Evolutionary conservation across 2,888 invertebrate genomes (phyloP), one percentile per base, ranked within the genome.

Genomic region (Tiliacea citrago): DNA sequence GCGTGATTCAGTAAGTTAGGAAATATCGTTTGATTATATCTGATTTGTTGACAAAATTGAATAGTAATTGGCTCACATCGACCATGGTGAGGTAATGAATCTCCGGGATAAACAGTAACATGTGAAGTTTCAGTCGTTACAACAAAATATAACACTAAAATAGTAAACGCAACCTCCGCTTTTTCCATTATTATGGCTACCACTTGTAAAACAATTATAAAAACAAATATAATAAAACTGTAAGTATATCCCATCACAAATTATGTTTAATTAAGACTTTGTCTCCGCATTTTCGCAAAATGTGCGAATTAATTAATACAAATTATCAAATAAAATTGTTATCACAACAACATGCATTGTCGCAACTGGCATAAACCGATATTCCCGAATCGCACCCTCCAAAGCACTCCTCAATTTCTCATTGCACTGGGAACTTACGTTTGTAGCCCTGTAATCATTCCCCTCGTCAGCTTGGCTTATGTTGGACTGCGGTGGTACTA

Each of bases 21-120:
- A 98, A 99, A 99, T 88, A 99, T 99, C 1, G 99, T 99, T 95
- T 98, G 97, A 94, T 99, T 99, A 92, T 99, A 99, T 81, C 98
- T 98, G 84, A 99, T 98, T 91, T 99, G 98, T 94, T 98, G 98
- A 96, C 99, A 99, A 91, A 99, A 94, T 68, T 98, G 98, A 88
- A 99, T 98, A 55, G 98, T 99, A 85, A 99, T 99, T 49, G 98
- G 98, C 93, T 99, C 99, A 97, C 99, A 99, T 91, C 98, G 98
- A 88, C 98, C 98, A 94, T 99, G 98, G 90, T 98, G 98, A 47
- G 98, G 98, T 88, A 98, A 92, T 68, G 92, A 93, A 90, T 96
- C 96, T 69, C 95, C 96, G 90, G 94, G 95, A 88, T 95, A 92
- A 81, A 96, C 95, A 86, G 95, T 95, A 87, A 96, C 95, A 88